A percentile compares a stretch with the other conserved stretches of the same genome.
These are phyloP conservation scores for Steromphala cineraria DNA, from an alignment of 2,888 invertebrate genomes.

Conservation along the genomic window DNA sequence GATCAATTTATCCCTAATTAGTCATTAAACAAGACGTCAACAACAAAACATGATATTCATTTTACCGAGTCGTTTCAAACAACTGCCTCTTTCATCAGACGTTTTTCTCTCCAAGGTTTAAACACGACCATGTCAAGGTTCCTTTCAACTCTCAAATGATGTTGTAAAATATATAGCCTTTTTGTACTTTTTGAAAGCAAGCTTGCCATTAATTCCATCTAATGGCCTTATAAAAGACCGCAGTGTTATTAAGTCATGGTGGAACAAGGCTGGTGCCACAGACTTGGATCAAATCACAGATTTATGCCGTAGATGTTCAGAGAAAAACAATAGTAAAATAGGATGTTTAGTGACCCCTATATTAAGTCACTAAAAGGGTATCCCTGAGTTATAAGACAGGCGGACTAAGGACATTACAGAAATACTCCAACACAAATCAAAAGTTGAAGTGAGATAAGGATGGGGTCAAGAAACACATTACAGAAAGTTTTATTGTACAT, in stretches of 20 bases:
- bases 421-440: too few relatives aligned
- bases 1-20: conserved; percentile 5
- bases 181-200: background rate
- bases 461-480: too few relatives aligned
- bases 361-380: background rate
- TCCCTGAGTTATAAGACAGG: background rate
- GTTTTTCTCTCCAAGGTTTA: background rate
- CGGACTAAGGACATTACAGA: too few relatives aligned
- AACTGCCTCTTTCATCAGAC: background rate
- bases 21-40: background rate
- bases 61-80: background rate
- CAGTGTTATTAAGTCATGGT: background rate
- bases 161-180: background rate
- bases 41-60: conserved; percentile 6
- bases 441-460: too few relatives aligned
- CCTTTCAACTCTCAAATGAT: background rate
- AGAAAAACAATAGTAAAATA: too few relatives aligned
- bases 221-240: background rate
- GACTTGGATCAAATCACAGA: background rate
- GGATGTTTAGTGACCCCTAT: too few relatives aligned
- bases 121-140: background rate
- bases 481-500: too few relatives aligned
- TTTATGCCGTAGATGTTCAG: background rate
- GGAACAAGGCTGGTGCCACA: background rate
- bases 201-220: background rate